Evolutionary conservation across 2,888 invertebrate species (phyloP).

Genomic region (Horisme vitalbata): DNA sequence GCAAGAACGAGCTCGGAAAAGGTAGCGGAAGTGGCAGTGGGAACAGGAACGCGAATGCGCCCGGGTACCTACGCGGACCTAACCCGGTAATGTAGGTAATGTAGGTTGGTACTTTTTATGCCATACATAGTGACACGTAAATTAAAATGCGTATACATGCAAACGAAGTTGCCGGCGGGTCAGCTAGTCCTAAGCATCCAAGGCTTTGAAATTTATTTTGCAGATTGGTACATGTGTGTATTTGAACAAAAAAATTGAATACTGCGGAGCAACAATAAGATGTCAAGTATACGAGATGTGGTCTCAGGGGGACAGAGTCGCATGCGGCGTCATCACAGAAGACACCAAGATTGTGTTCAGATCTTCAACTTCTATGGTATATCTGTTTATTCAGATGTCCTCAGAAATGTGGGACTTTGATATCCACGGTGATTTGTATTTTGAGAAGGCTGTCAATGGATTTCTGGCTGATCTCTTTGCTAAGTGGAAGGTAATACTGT

Average conservation of each 20-base stretch:
- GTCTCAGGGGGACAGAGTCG: conserved; percentile 96
- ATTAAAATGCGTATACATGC: too few species aligned
- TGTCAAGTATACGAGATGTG: conserved; percentile 98
- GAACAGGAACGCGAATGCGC: too few species aligned
- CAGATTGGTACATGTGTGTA: conserved; percentile 96
- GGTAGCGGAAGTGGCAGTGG: too few species aligned
- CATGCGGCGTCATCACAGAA: conserved; percentile 96
- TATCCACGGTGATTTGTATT: conserved; percentile 98
- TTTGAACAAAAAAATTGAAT: conserved; percentile 96
- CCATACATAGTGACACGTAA: too few species aligned
- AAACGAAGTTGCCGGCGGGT: too few species aligned
- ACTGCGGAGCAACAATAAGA: conserved; percentile 91
- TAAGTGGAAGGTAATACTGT: conserved; percentile 98
- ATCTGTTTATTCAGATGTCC: conserved; percentile 99
- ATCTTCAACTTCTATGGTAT: conserved; percentile 98
- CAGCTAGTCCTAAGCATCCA: too few species aligned
- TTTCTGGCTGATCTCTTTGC: conserved; percentile 97
- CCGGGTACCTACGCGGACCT: too few species aligned
- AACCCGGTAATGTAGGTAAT: too few species aligned
- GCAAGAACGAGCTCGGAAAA: too few species aligned
- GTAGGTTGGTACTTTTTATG: too few species aligned
- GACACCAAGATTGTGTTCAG: conserved; percentile 99
- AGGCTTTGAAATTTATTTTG: conserved; percentile 23
- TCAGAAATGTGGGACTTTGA: conserved; percentile 99
- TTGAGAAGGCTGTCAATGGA: conserved; percentile 98